Evolutionary conservation across 2,888 invertebrate species (phyloP).

Genomic region (Ormia ochracea): DNA sequence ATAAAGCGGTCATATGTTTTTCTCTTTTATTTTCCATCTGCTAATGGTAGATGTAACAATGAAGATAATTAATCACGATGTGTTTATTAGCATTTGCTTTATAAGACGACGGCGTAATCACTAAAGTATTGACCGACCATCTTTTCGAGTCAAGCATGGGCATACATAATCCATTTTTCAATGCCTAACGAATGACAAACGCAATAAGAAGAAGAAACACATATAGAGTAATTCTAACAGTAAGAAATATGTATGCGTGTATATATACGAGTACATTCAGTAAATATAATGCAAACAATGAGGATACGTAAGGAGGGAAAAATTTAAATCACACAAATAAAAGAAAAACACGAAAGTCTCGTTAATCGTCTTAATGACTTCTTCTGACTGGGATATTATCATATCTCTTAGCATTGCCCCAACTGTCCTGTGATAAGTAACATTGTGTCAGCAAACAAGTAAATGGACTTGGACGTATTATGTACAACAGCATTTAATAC

Average conservation of each 20-base stretch:
- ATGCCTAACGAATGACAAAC: constrained; percentile 45
- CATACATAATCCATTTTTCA: constrained; percentile 66
- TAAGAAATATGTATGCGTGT: neutral
- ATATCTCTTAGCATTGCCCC: neutral
- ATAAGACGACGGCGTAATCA: constrained; percentile 40
- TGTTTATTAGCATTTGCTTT: constrained; percentile 24
- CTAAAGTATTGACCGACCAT: constrained; percentile 52
- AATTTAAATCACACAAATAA: constrained; percentile 51
- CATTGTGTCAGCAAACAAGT: neutral
- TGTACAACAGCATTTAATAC: constrained; percentile 13
- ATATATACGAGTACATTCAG: no score
- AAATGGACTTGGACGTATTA: neutral
- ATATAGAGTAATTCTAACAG: neutral
- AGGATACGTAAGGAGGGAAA: constrained; percentile 17
- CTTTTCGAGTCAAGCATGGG: constrained; percentile 2
- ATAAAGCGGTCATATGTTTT: no score
- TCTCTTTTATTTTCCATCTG: neutral
- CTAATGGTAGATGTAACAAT: constrained; percentile 26
- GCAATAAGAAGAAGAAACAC: neutral
- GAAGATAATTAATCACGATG: constrained; percentile 55
- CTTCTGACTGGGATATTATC: constrained; percentile 49
- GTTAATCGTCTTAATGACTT: constrained; percentile 62
- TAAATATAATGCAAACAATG: constrained; percentile 26
- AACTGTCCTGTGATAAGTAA: neutral
- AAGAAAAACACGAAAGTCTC: constrained; percentile 58